Evolutionary conservation across 1,140 invertebrate species (phyloP).

Genomic region (Aphelinus certus): DNA sequence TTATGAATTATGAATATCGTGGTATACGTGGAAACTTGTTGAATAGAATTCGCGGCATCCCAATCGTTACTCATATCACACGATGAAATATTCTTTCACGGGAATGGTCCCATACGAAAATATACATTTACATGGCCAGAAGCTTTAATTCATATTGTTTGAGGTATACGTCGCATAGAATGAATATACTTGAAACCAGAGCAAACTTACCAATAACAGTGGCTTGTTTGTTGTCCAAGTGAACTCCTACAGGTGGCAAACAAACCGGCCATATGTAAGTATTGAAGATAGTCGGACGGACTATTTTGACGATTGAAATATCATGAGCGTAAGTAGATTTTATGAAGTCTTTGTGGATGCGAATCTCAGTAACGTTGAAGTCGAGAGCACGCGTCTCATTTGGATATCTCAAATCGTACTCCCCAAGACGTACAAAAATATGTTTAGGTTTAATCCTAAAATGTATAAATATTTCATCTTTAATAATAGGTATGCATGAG

Average conservation of each 20-base stretch:
- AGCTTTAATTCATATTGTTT: no score
- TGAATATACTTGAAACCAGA: not conserved
- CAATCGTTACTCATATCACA: no score
- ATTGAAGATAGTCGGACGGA: slow-evolving; percentile 75
- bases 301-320: slow-evolving; percentile 81
- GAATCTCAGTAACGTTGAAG: slow-evolving; percentile 73
- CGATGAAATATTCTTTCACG: slow-evolving; percentile 8
- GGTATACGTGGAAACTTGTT: no score
- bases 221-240: slow-evolving; percentile 72
- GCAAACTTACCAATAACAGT: slow-evolving; percentile 73
- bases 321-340: slow-evolving; percentile 78
- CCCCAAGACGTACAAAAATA: slow-evolving; percentile 78
- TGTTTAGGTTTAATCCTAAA: slow-evolving; percentile 60
- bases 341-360: slow-evolving; percentile 73
- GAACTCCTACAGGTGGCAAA: slow-evolving; percentile 73
- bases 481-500: no score
- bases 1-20: not conserved
- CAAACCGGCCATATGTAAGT: slow-evolving; percentile 87
- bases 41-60: no score
- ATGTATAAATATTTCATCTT: no score
- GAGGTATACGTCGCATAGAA: no score
- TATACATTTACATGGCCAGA: no score
- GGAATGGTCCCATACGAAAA: not conserved
- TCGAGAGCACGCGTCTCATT: slow-evolving; percentile 74
- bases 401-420: slow-evolving; percentile 76